Conservation (phyloP, 2,797 vertebrate species). For the Betta splendens region DNA sequence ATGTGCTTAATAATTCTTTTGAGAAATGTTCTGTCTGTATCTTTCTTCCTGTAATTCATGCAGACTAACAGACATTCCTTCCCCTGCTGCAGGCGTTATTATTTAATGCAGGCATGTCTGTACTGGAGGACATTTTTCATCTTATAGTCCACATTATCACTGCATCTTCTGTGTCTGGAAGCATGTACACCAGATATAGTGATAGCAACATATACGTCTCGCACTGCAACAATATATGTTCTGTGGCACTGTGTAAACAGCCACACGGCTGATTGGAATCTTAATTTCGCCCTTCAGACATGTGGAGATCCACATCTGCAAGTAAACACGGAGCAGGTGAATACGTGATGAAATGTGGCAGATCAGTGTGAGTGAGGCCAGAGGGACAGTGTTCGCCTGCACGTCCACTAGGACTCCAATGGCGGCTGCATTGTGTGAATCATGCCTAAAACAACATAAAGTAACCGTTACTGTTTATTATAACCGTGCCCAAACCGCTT, state of each 20-base stretch:
- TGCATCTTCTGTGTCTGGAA: conserved; percentile 50
- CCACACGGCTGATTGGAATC: conserved; percentile 58
- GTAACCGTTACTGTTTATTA: not conserved
- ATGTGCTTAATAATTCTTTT: conserved; percentile 22
- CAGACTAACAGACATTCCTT: conserved; percentile 54
- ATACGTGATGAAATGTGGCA: conserved; percentile 27
- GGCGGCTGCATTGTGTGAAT: not conserved
- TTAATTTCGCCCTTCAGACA: conserved; percentile 74
- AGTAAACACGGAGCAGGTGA: conserved; percentile 9
- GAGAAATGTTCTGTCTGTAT: conserved; percentile 20
- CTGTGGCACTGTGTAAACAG: conserved; percentile 65
- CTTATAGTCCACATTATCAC: conserved; percentile 55
- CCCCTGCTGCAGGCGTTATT: conserved; percentile 25
- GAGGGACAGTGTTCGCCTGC: not conserved
- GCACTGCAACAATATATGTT: conserved; percentile 44
- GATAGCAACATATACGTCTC: conserved; percentile 41
- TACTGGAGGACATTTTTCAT: conserved; percentile 65
- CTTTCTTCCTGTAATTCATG: conserved; percentile 26
- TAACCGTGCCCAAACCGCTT: not conserved
- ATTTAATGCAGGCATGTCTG: conserved; percentile 40
- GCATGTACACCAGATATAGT: conserved; percentile 66
- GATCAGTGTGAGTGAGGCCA: conserved; percentile 7
- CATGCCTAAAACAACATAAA: not conserved
- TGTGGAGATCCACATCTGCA: conserved; percentile 49
- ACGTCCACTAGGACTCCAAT: conserved; percentile 4